Evolutionary conservation across 2,888 invertebrate genomes (phyloP), one percentile per base, ranked within the genome.

Genomic region (Chouioia cunea): DNA sequence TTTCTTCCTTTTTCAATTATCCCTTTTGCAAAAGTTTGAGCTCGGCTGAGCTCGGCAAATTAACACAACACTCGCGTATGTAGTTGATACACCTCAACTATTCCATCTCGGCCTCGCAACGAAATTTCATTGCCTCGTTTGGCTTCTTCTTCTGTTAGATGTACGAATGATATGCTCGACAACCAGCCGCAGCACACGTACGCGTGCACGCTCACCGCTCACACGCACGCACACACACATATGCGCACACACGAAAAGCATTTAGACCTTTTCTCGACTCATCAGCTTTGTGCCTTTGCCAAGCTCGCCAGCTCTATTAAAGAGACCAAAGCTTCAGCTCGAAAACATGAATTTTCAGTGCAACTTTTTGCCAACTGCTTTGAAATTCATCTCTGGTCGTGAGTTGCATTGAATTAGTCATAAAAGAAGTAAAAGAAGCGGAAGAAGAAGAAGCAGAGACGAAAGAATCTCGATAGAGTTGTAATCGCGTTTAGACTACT

Each of bases 331-430:
- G 27, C n/a, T n/a, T n/a, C 59, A 59, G 60, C 59, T 64, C 78
- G 75, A 83, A 83, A 84, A 84, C 84, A 84, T 79, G 83, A 84
- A 83, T 84, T 85, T 85, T 85, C 84, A 83, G 82, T 83, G 81
- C 82, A 85, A 85, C 84, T 85, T 84, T 81, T 75, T 78, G 80
- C 82, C 82, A 83, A 83, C 84, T 27, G n/a, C 6, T 50, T 50
- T 12, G 23, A 54, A 53, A 64, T 36, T 54, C 8, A 18, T 62
- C 23, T 46, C 18, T 18, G n/a, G n/a, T n/a, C n/a, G n/a, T n/a
- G n/a, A n/a, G n/a, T n/a, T n/a, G n/a, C n/a, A n/a, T n/a, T n/a
- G n/a, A n/a, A n/a, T n/a, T n/a, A n/a, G n/a, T n/a, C n/a, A n/a
- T n/a, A n/a, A n/a, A n/a, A n/a, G n/a, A n/a, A n/a, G n/a, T n/a